phyloP scores from a whole-genome alignment of 2,113 vertebrate species.

The Telmatochromis sp. region DNA sequence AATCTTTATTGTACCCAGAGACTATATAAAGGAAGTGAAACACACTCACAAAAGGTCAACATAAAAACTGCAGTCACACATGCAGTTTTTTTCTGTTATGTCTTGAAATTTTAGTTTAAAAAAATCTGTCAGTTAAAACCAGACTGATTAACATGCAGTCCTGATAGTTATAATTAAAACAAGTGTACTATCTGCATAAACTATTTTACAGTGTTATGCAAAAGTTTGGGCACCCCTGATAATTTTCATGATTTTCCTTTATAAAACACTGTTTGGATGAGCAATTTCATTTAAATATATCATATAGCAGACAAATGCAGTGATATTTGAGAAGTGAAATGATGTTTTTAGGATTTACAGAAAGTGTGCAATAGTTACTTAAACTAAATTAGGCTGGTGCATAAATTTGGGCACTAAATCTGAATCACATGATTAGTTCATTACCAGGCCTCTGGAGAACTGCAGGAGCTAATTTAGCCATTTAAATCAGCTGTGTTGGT shows the following conservation, averaged over 20 bases:
- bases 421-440: background rate
- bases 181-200: rapidly evolving
- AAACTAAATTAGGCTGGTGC: background rate
- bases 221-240: background rate
- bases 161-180: rapidly evolving
- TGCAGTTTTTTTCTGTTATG: background rate
- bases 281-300: background rate
- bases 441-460: background rate
- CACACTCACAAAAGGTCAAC: background rate
- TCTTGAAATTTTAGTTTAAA: rapidly evolving
- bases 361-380: background rate
- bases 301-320: rapidly evolving
- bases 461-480: background rate
- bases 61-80: background rate
- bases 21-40: background rate
- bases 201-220: background rate
- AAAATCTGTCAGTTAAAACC: background rate
- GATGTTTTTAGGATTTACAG: background rate
- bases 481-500: background rate
- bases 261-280: background rate
- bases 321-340: background rate
- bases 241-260: background rate
- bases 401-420: background rate
- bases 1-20: background rate
- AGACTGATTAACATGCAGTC: background rate